Percentiles rank a stretch among this genome's conserved stretches.
Evolutionary conservation across 1,140 invertebrate species (phyloP).

Genomic region (Lepidotrigona ventralis): DNA sequence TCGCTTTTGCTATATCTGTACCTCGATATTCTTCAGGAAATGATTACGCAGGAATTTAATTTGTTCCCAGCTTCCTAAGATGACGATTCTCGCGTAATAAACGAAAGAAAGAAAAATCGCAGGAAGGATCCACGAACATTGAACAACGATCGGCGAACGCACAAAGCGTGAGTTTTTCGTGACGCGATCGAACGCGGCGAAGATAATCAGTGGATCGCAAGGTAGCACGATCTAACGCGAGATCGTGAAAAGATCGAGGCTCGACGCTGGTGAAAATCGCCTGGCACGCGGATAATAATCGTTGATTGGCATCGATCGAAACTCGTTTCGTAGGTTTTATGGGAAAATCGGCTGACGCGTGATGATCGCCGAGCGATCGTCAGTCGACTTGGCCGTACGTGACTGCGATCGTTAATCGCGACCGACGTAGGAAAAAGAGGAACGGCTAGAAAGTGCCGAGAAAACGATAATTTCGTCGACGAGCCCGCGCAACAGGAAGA

Average conservation of each 20-base stretch:
- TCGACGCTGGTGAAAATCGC: constrained; percentile 49
- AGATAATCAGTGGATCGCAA: constrained; percentile 42
- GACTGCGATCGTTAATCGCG: constrained; percentile 61
- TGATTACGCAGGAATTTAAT: not conserved
- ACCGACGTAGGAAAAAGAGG: constrained; percentile 3
- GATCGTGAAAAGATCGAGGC: constrained; percentile 48
- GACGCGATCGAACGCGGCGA: constrained; percentile 8
- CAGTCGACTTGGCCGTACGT: constrained; percentile 55
- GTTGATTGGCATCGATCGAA: constrained; percentile 64
- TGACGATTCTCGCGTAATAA: not conserved
- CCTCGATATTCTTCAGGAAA: not conserved
- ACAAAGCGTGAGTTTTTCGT: constrained; percentile 26
- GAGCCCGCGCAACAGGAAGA: not conserved
- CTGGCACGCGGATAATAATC: constrained; percentile 65
- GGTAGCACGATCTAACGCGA: constrained; percentile 45
- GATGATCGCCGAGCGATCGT: constrained; percentile 62
- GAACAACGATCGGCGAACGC: not conserved
- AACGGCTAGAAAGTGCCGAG: constrained; percentile 16
- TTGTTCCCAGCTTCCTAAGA: not conserved
- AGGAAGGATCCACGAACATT: too few relatives aligned
- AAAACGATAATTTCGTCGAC: constrained; percentile 40
- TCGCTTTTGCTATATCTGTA: not conserved
- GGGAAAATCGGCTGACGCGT: constrained; percentile 65
- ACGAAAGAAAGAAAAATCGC: not conserved
- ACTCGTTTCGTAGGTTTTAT: constrained; percentile 64